A percentile compares a stretch with the other conserved stretches of the same genome.
These are phyloP conservation scores for Prolemur simus DNA, from an alignment of 2,113 vertebrate species.

Conservation along the genomic window DNA sequence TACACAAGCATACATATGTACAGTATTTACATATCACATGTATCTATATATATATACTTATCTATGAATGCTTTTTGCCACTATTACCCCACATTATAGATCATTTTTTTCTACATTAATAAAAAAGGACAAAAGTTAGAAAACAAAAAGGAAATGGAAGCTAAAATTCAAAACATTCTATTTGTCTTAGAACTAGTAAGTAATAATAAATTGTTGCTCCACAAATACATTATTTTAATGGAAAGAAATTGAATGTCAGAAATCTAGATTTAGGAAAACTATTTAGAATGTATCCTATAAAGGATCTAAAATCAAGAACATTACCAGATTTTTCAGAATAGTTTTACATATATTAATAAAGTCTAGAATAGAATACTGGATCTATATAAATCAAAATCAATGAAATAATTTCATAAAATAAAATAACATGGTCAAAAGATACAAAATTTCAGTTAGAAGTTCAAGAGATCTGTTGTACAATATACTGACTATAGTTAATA, in stretches of 20 bases:
- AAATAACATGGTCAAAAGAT: neutral
- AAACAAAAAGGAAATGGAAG: slow-evolving; percentile 40
- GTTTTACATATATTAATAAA: neutral
- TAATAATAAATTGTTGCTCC: neutral
- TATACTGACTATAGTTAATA: neutral
- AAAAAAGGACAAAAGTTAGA: neutral
- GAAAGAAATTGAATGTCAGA: neutral
- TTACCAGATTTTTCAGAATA: slow-evolving; percentile 4
- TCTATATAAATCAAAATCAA: slow-evolving; percentile 17
- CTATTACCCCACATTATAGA: neutral
- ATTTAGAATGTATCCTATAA: neutral
- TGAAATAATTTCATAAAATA: neutral
- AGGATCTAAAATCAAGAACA: slow-evolving; percentile 36
- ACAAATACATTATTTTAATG: slow-evolving; percentile 36
- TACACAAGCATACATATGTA: neutral
- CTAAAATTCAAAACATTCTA: slow-evolving; percentile 29
- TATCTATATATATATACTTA: neutral
- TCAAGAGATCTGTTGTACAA: neutral
- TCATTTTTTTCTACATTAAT: slow-evolving; percentile 16
- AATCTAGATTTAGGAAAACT: slow-evolving; percentile 27
- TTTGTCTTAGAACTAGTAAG: neutral
- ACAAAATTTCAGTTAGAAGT: neutral
- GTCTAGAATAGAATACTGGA: slow-evolving; percentile 9
- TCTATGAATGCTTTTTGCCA: neutral
- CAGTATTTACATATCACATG: neutral